Conservation (phyloP, 2,888 invertebrate species). For the Apodemia mormo region DNA sequence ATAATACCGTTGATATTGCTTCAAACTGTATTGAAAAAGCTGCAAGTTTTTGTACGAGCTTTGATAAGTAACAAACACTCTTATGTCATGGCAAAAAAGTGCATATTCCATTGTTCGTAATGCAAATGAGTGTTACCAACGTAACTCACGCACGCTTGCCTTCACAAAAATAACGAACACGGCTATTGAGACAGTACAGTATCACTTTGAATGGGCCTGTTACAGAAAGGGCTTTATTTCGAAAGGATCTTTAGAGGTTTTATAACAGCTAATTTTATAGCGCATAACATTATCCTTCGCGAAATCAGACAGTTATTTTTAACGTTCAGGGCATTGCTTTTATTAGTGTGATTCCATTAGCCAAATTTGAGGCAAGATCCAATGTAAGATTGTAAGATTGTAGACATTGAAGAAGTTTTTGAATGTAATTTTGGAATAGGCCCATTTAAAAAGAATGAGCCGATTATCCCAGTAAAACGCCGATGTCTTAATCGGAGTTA, state of each 20-base stretch:
- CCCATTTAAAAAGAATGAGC: too few species aligned
- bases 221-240: constrained; percentile 47
- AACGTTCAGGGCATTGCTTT: constrained; percentile 4
- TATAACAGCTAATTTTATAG: constrained; percentile 39
- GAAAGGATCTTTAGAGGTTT: constrained; percentile 54
- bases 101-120: constrained; percentile 34
- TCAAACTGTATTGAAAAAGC: constrained; percentile 36
- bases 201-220: constrained; percentile 63
- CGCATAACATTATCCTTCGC: constrained; percentile 19
- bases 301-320: constrained; percentile 13
- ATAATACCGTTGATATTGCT: constrained; percentile 49
- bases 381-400: too few species aligned
- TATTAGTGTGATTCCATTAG: neutral
- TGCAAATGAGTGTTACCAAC: constrained; percentile 28
- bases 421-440: too few species aligned
- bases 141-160: constrained; percentile 69
- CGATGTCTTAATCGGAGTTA: too few species aligned
- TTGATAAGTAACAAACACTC: constrained; percentile 17
- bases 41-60: constrained; percentile 31
- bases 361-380: neutral
- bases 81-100: constrained; percentile 31
- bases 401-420: too few species aligned
- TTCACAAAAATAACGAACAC: constrained; percentile 81
- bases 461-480: too few species aligned
- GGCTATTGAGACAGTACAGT: constrained; percentile 57